Conservation (phyloP, 2,113 vertebrate species). For the Labrus mixtus region DNA sequence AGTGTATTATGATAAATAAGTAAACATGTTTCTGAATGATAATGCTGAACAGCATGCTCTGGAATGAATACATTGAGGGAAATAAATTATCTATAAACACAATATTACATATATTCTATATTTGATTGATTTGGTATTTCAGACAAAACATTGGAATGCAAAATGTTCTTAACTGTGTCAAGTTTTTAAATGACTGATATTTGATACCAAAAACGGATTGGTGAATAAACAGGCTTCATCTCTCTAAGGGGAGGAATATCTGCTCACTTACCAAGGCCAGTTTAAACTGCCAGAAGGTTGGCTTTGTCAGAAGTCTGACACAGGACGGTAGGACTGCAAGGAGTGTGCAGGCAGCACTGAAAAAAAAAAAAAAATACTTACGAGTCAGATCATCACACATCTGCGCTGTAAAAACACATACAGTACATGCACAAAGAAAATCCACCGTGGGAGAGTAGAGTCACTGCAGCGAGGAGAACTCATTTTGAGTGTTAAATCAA, state of each 20-base stretch:
- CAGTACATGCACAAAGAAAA: background rate
- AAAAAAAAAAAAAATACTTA: conserved; percentile 62
- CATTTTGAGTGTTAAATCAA: conserved; percentile 4
- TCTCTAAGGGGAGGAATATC: background rate
- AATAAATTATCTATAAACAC: background rate
- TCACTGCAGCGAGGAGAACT: background rate
- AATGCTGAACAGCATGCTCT: background rate
- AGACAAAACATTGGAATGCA: no score
- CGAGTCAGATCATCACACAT: conserved; percentile 17
- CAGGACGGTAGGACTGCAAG: conserved; percentile 90
- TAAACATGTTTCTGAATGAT: no score
- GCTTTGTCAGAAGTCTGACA: conserved; percentile 87
- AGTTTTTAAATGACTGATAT: background rate
- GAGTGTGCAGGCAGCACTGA: conserved; percentile 90
- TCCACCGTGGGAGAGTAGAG: background rate
- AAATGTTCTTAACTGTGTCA: no score
- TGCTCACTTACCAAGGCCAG: conserved; percentile 89
- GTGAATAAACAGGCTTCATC: background rate
- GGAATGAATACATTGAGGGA: background rate
- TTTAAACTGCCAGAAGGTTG: conserved; percentile 91
- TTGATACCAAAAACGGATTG: background rate
- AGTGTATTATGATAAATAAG: no score
- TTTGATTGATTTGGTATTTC: no score
- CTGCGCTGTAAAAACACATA: background rate
- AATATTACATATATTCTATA: no score